Evolutionary conservation across 2,888 invertebrate species (phyloP).

Genomic region (Sipha maydis): DNA sequence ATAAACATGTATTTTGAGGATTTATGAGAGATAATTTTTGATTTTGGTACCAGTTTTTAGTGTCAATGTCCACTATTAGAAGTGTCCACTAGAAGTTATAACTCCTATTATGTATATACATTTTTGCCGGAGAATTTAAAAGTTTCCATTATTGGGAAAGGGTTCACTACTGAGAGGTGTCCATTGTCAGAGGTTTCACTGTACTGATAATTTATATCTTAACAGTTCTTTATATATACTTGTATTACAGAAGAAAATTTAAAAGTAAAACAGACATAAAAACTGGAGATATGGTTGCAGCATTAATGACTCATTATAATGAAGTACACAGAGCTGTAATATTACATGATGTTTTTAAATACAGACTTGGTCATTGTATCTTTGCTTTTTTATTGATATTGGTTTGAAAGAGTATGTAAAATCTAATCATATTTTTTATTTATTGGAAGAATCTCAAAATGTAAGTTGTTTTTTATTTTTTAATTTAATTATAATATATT

Average conservation of each 20-base stretch:
- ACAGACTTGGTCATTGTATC: neutral
- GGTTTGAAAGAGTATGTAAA: constrained; percentile 25
- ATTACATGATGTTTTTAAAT: neutral
- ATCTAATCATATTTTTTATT: neutral
- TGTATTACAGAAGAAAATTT: constrained; percentile 12
- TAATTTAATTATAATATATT: too few species aligned
- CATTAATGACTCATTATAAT: neutral
- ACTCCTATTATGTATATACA: too few species aligned
- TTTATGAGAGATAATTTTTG: too few species aligned
- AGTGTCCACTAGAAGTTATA: too few species aligned
- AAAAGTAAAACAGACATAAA: neutral
- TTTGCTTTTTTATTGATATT: constrained; percentile 26
- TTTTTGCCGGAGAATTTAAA: too few species aligned
- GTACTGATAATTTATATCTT: too few species aligned
- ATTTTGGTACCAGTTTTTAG: too few species aligned
- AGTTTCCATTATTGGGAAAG: too few species aligned
- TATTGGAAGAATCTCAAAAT: constrained; percentile 14
- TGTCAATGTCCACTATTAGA: too few species aligned
- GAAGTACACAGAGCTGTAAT: constrained; percentile 30
- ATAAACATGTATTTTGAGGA: too few species aligned
- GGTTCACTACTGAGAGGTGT: too few species aligned
- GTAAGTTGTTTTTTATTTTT: neutral
- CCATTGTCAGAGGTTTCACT: too few species aligned
- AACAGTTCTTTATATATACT: neutral
- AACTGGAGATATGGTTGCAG: constrained; percentile 24